Conservation (phyloP, 2,888 invertebrate species). For the Chymomyza caudatula region DNA sequence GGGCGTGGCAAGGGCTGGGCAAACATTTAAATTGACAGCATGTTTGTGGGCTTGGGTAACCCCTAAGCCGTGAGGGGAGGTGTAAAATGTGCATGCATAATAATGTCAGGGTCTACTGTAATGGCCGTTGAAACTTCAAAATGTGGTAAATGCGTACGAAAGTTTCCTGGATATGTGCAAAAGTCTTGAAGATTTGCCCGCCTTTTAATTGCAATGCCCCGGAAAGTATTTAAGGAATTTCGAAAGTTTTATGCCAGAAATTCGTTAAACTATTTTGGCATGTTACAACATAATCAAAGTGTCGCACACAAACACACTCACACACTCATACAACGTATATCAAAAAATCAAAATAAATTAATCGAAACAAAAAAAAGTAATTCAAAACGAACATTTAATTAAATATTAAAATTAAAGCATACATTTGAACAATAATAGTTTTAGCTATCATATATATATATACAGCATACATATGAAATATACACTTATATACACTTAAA, state of each 20-base stretch:
- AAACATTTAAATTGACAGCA: constrained; percentile 43
- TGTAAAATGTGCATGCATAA: background rate
- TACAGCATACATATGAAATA: background rate
- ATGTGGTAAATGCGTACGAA: constrained; percentile 23
- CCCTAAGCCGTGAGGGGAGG: background rate
- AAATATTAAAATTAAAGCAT: constrained; percentile 28
- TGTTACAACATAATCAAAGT: background rate
- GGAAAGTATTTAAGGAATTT: constrained; percentile 13
- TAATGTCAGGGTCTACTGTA: background rate
- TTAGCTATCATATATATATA: constrained; percentile 40
- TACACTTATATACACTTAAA: background rate
- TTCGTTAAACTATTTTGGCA: background rate
- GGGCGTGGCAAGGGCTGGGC: constrained; percentile 10
- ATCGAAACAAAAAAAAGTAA: constrained; percentile 19
- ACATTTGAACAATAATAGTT: constrained; percentile 67
- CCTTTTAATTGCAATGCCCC: constrained; percentile 25
- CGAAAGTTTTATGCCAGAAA: background rate
- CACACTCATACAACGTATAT: constrained; percentile 24
- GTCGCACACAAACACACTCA: background rate
- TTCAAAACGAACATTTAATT: constrained; percentile 1
- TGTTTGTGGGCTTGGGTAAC: background rate
- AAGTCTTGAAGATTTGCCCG: constrained; percentile 40
- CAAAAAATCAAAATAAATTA: constrained; percentile 18
- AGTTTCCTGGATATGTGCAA: constrained; percentile 27
- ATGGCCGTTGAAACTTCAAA: constrained; percentile 37